Percentiles rank a stretch among this genome's conserved stretches.
Conservation (phyloP, 2,113 vertebrate genomes). For the Synodontis membranacea region DNA sequence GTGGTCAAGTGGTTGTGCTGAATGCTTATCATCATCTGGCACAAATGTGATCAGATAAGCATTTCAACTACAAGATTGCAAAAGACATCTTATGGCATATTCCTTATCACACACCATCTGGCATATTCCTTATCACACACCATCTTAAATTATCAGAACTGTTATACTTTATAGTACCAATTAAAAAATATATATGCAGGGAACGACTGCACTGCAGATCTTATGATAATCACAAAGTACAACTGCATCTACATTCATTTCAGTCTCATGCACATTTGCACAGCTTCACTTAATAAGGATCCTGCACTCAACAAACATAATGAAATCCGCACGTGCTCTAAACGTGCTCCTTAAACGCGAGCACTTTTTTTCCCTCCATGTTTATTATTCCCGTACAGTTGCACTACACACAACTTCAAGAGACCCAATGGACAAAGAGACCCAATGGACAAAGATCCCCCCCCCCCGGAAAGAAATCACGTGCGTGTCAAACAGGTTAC, state of each 20-base stretch:
- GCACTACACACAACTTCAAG: too few species aligned
- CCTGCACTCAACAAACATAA: not conserved
- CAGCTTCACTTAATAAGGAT: not conserved
- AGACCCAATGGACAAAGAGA: too few species aligned
- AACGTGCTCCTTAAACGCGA: not conserved
- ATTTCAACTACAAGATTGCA: not conserved
- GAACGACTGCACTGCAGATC: not conserved
- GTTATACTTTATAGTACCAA: not conserved
- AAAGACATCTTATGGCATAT: not conserved
- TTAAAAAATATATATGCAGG: not conserved
- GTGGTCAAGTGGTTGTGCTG: slow-evolving; percentile 60
- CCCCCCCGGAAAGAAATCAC: too few species aligned
- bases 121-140: not conserved
- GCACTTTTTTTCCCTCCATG: not conserved
- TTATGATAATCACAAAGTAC: not conserved
- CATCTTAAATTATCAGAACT: not conserved
- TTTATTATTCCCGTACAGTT: not conserved
- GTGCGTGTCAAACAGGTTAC: not conserved
- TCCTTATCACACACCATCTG: not conserved
- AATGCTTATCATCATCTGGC: not conserved
- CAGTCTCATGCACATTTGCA: not conserved
- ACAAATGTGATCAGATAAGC: not conserved
- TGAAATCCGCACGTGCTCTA: not conserved
- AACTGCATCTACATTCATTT: not conserved
- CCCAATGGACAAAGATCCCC: too few species aligned